Evolutionary conservation across 2,888 invertebrate genomes (phyloP).

Genomic region (Cephus nigrinus): DNA sequence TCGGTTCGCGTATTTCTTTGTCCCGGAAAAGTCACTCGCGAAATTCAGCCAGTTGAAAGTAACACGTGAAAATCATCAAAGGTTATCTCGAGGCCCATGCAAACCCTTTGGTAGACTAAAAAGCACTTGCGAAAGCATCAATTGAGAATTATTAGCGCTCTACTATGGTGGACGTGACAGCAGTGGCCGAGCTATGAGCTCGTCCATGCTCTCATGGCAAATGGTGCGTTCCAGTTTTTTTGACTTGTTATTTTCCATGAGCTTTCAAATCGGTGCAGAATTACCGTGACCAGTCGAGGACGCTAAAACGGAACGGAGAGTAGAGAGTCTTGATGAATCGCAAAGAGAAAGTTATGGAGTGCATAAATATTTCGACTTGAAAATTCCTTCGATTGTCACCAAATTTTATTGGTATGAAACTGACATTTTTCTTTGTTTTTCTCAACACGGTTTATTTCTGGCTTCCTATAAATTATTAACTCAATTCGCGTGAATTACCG

Average conservation of each 20-base stretch:
- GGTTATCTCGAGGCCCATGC: background rate
- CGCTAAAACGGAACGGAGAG: background rate
- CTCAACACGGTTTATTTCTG: background rate
- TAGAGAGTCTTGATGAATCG: background rate
- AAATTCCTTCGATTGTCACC: background rate
- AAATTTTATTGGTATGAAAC: background rate
- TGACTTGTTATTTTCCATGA: background rate
- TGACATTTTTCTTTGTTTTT: background rate
- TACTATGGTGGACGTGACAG: conserved; percentile 33
- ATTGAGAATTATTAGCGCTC: background rate
- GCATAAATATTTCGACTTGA: background rate
- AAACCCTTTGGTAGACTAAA: background rate
- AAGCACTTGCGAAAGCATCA: background rate
- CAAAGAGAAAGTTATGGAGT: background rate
- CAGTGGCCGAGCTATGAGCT: conserved; percentile 38
- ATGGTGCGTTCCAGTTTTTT: conserved; percentile 25
- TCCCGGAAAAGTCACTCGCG: conserved; percentile 25
- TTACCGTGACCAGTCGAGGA: background rate
- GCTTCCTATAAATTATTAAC: background rate
- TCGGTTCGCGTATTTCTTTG: conserved; percentile 19
- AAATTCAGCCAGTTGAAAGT: conserved; percentile 12
- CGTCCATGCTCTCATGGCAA: conserved; percentile 27
- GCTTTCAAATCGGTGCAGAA: background rate
- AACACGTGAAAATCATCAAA: background rate
- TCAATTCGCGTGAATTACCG: background rate